Percentiles rank a stretch among this genome's conserved stretches.
Conservation (phyloP, 2,888 invertebrate species). For the Diplolepis rosae region DNA sequence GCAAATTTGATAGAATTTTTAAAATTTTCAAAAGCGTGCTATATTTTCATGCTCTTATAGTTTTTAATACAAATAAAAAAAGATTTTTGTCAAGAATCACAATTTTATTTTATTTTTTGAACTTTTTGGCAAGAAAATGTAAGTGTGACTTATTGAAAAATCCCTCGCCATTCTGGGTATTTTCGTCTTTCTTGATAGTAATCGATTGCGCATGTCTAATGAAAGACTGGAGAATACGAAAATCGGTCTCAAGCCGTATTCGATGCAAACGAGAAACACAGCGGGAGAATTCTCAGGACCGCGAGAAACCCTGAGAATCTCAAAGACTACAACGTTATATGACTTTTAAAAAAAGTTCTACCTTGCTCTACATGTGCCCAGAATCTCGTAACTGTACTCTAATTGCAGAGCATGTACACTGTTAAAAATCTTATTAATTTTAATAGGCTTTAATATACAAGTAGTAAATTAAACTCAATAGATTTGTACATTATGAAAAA, state of each 20-base stretch:
- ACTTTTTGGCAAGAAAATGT: no score
- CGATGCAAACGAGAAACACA: background rate
- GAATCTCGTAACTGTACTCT: slow-evolving; percentile 3
- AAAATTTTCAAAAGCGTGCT: no score
- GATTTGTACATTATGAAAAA: no score
- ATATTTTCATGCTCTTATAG: no score
- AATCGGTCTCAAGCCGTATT: background rate
- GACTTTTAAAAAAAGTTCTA: background rate
- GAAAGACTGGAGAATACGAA: background rate
- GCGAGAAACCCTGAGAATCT: background rate
- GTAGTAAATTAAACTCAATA: no score
- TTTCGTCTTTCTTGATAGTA: background rate
- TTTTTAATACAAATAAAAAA: no score
- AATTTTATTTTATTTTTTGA: no score
- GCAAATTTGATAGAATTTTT: no score
- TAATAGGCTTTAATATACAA: no score
- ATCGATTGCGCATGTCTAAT: background rate
- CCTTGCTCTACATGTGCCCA: slow-evolving; percentile 3
- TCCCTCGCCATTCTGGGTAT: background rate
- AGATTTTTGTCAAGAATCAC: no score
- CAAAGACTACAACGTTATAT: background rate
- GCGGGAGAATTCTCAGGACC: background rate
- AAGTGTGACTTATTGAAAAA: background rate
- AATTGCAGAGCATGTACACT: background rate
- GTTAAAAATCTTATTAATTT: no score